Base-by-base conservation (phyloP, 2,797 vertebrate species). In the Moxostoma hubbsi region DNA sequence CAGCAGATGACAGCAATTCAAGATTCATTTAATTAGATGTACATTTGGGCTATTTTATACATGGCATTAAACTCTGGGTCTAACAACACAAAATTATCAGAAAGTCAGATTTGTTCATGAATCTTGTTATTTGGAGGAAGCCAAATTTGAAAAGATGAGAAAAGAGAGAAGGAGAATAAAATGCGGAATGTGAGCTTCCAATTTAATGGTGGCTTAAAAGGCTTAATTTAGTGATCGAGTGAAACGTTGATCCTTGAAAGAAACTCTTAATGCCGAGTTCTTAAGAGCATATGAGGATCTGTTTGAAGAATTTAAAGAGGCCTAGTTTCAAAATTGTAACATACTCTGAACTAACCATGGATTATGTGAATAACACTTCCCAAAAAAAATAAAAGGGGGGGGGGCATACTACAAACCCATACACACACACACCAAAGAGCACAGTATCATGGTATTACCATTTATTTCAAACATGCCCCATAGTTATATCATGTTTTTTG, bases 171-270 rank as follows among this genome's bases (percentile, higher is more conserved):
- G 16, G n/a, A 13, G 18, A 58, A 58, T 9, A 5, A 53, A 53
- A 24, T 64, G 63, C 7, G 54, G 65, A 65, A 55, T 12, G 7
- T 24, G 51, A 10, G 12, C 8, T 13, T 57, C 15, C 51, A 49
- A 57, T 66, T 75, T 66, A 66, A 66, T 49, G 12, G 43, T 66
- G 12, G 13, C 11, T 57, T 57, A 75, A 66, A 57, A 57, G 62
- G 43, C 51, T 68, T 51, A 61, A 16, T 54, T 59, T 61, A 68
- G 18, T 59, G 75, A 77, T 58, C 75, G 43, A 77, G 73, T 54
- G 13, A 47, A 64, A 45, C 16, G 62, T 75, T 75, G 36, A 75
- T 66, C 57, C 49, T 63, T 63, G 5, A 74, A 53, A 53, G 13
- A 67, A 54, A 6, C 45, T 58, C 54, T 58, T 76, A 57, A 58